Base-by-base conservation (phyloP, 2,797 vertebrate species). In the Malacoctenus gilli region DNA sequence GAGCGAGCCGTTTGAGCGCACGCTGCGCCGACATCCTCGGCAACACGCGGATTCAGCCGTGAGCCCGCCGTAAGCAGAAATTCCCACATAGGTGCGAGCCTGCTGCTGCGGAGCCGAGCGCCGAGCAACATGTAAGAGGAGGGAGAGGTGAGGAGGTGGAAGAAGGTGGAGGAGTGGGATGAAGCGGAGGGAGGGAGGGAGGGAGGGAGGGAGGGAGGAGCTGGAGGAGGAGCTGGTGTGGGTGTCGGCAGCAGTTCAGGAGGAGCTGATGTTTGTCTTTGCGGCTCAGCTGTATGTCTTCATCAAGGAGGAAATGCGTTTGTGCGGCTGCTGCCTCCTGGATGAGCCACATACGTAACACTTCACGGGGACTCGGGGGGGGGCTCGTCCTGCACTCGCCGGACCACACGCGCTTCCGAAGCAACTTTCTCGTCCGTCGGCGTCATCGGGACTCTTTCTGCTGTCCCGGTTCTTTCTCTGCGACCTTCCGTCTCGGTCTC, bases 121-220 rank as follows among this genome's bases (percentile, higher is more conserved):
- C 75, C 18, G 79, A 75, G 75, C 77, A 77, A 79, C 80, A 75
- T 81, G 67, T 68, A 75, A 78, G 69, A 85, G 69, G 67, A 53
- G 38, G 38, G 50, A 60, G 75, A n/a, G n/a, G n/a, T n/a, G 69
- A 48, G 43, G 75, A 77, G 69, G 59, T 70, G 77, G 49, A 59
- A 73, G 69, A 77, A 84, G 79, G 65, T 74, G 78, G 78, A 68
- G 75, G 80, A 86, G 80, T 63, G 53, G 77, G 80, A 80, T 67
- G 80, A 48, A 63, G 65, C 42, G 1, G 41, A 49, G 31, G 42
- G 43, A 43, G 48, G 30, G 79, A 79, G 68, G 85, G 80, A 80
- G 79, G 20, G 72, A 76, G 75, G 38, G 19, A 19, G 12, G 4
- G 80, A 73, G 71, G 75, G 39, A 1, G 25, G 25, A 32, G 30